Evolutionary conservation across 2,113 vertebrate species (phyloP), one percentile per base, ranked within the genome.

Genomic region (Argyrosomus japonicus): DNA sequence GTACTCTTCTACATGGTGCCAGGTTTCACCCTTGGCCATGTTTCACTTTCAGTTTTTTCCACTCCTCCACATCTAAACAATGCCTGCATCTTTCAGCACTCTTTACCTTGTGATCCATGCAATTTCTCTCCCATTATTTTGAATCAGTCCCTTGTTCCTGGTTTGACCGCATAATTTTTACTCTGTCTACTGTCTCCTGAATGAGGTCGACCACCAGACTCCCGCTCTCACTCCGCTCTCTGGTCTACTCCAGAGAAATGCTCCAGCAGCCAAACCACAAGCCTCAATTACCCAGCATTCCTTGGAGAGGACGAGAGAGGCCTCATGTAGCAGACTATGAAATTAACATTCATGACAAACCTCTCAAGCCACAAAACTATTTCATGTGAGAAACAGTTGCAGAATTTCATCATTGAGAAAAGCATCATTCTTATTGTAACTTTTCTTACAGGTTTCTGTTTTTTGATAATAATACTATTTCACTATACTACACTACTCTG

Each of bases 201-300:
- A 69, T 69, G 75, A 83, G 87, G 81, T 76, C 6, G 29, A 87
- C 91, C 88, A 82, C 87, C 78, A 87, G 73, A 63, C 50, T 86
- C 63, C 25, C 69, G 3, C 80, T 81, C 36, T 14, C 60, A 21
- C 72, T 82, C 62, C 3, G 47, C 73, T 85, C 78, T 50, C 74
- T 19, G 57, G 60, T 71, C 21, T 72, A 45, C 48, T 47, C 50
- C 78, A 61, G 50, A 1, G 11, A 29, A 69, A 27, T 0, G 17
- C 65, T 77, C 21, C 71, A 23, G 63, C 48, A 7, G 81, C 87
- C 85, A 92, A 88, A 89, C 92, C 90, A 56, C 90, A 88, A 79
- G 80, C 90, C 81, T 70, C 85, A 87, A 73, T 90, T 90, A 83
- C 90, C 86, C 89, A 89, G 87, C 75, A 91, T 92, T 92, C 87